Base-by-base conservation (phyloP, 2,888 invertebrate species). In the Drosophila lutescens region DNA sequence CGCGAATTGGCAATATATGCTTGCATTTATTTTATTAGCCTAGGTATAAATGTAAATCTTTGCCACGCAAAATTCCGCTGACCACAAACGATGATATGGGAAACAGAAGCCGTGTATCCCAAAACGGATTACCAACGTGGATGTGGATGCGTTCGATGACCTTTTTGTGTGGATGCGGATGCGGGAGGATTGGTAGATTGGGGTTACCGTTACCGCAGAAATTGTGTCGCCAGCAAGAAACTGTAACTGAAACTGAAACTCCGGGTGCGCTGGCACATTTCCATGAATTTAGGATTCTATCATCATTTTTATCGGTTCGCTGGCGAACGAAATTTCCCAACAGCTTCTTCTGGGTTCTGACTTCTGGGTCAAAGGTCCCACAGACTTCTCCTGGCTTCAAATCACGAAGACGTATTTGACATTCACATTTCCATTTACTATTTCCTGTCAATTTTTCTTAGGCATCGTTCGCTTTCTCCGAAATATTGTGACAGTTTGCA, bases 401-500 rank as follows among this genome's bases (percentile, higher is more conserved):
- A 55, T 56, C 59, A 56, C 32, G 57, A 59, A 34, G 15, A 30
- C 41, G 41, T 43, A 23, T 43, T 56, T 34, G 23, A 34, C 59
- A 44, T 67, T 41, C 74, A 26, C 50, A 69, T 79, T 70, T 67
- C 23, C 50, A 63, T 73, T 63, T 74, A 53, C 59, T 55, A 70
- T 79, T 77, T 80, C 72, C 77, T 79, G 83, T 65, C 77, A 69
- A 74, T 30, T 34, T 58, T 76, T 63, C 57, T 49, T n/a, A 51
- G 57, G 23, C 54, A 73, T 17, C 41, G 20, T 73, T 74, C 63
- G 73, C 59, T 72, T 75, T 49, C 69, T 34, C 68, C 68, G 5
- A 36, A 46, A 83, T 67, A 80, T 74, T 83, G 80, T 79, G 87
- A 84, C 87, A 80, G 79, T 83, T 82, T 83, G 80, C 83, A 87